Conservation (phyloP, 2,888 invertebrate genomes). For the Dynastes maya region DNA sequence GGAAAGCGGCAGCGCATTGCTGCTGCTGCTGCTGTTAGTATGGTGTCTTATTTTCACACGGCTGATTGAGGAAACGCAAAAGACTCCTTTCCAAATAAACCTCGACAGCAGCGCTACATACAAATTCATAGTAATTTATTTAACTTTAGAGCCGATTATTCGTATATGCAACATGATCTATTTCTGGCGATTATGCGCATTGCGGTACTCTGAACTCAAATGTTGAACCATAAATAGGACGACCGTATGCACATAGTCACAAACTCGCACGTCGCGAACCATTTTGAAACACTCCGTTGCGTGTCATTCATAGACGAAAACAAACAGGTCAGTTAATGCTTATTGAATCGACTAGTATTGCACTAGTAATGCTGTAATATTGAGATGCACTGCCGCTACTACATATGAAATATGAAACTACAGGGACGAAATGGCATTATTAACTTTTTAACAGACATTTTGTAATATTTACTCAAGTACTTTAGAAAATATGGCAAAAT, state of each 20-base stretch:
- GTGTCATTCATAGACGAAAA: too few species aligned
- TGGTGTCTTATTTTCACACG: constrained; percentile 35
- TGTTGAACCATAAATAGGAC: constrained; percentile 53
- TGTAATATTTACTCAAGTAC: too few species aligned
- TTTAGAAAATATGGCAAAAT: too few species aligned
- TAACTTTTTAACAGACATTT: not conserved
- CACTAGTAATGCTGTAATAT: not conserved
- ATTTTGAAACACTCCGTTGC: constrained; percentile 31
- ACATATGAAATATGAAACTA: not conserved
- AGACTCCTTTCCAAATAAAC: constrained; percentile 39
- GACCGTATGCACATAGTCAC: not conserved
- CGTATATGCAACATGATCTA: constrained; percentile 40
- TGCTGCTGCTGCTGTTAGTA: not conserved
- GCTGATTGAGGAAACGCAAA: constrained; percentile 40
- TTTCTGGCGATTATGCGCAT: constrained; percentile 43
- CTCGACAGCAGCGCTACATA: constrained; percentile 8
- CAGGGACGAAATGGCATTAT: not conserved
- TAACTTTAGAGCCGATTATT: constrained; percentile 18
- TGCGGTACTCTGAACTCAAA: constrained; percentile 51
- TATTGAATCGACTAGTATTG: not conserved
- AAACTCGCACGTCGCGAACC: not conserved
- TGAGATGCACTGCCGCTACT: not conserved
- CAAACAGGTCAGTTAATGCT: not conserved
- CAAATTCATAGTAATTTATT: constrained; percentile 41
- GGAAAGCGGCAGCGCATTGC: constrained; percentile 8